phyloP scores from a whole-genome alignment of 2,888 invertebrate genomes.

The Zeuzera pyrina region DNA sequence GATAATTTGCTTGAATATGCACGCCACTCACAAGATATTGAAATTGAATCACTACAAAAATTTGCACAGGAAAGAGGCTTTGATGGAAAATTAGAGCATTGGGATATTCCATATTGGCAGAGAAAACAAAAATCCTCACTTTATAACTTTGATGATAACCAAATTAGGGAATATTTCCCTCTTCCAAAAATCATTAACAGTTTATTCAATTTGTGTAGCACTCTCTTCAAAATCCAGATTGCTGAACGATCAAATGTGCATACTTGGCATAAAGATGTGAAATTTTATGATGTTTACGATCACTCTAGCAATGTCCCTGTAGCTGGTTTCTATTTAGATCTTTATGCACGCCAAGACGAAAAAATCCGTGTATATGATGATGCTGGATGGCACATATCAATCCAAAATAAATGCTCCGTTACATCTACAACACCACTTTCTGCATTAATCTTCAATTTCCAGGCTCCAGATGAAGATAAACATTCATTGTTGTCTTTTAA shows the following conservation, averaged over 20 bases:
- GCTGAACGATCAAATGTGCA: slow-evolving; percentile 77
- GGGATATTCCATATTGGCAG: slow-evolving; percentile 93
- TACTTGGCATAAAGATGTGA: slow-evolving; percentile 90
- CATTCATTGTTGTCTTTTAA: slow-evolving; percentile 82
- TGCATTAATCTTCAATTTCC: slow-evolving; percentile 89
- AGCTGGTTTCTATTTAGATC: slow-evolving; percentile 91
- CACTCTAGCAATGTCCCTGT: slow-evolving; percentile 75
- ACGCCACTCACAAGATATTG: slow-evolving; percentile 81
- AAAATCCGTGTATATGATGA: slow-evolving; percentile 75
- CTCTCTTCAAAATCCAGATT: slow-evolving; percentile 84
- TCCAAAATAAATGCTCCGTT: slow-evolving; percentile 79
- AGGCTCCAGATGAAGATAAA: slow-evolving; percentile 73
- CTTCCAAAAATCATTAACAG: slow-evolving; percentile 84
- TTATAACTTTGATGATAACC: slow-evolving; percentile 79
- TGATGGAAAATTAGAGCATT: slow-evolving; percentile 77
- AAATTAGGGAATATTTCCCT: slow-evolving; percentile 86
- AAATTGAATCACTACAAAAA: slow-evolving; percentile 78
- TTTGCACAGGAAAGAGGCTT: slow-evolving; percentile 85
- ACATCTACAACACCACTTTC: slow-evolving; percentile 80
- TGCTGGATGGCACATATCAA: slow-evolving; percentile 85
- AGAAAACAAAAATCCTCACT: slow-evolving; percentile 80
- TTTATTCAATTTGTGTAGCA: slow-evolving; percentile 82
- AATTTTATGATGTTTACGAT: slow-evolving; percentile 86
- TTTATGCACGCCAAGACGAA: slow-evolving; percentile 78
- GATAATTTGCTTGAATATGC: slow-evolving; percentile 78